Evolutionary conservation across 2,888 invertebrate genomes (phyloP), one percentile per base, ranked within the genome.

Genomic region (Brachypalpus laphriformis): DNA sequence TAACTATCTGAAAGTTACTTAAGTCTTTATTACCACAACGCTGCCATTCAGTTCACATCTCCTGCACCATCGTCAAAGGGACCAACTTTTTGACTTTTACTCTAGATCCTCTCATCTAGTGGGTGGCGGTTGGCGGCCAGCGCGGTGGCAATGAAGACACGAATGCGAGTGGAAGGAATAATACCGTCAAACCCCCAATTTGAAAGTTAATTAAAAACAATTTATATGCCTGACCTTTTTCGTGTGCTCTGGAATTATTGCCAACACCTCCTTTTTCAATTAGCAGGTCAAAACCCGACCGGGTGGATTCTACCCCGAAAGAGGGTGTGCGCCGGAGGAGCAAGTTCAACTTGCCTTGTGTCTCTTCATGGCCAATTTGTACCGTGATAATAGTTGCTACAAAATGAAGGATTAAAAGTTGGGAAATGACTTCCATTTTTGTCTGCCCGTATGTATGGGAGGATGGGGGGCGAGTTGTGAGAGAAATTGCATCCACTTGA

Each of bases 141-240:
- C n/a, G 25, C 4, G 31, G 16, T 34, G n/a, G n/a, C 14, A 18
- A 25, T n/a, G n/a, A n/a, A 1, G 6, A 4, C 22, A 11, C 31
- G 20, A 18, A 54, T 54, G 34, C 34, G 37, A 31, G 42, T 61
- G 18, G 20, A 40, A 20, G 14, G 54, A 61, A 59, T 75, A 75
- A 61, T 68, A 75, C 56, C 68, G 63, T 76, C 76, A 75, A 70
- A 63, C 82, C 57, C 42, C 42, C 76, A 65, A 82, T 82, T 82
- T 82, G 49, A 71, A 76, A 82, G 75, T 82, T 82, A 82, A 82
- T 82, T 82, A 82, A 82, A 82, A 76, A 49, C 82, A 76, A 71
- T 82, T 82, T 82, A 71, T 71, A 70, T 71, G 63, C 25, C 82
- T 70, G 81, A 75, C 82, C 76, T 68, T 81, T 59, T 76, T 71